A percentile compares a stretch with the other conserved stretches of the same genome.
Evolutionary conservation across 2,888 invertebrate genomes (phyloP).

Genomic region (Lordiphosa andalusiaca): DNA sequence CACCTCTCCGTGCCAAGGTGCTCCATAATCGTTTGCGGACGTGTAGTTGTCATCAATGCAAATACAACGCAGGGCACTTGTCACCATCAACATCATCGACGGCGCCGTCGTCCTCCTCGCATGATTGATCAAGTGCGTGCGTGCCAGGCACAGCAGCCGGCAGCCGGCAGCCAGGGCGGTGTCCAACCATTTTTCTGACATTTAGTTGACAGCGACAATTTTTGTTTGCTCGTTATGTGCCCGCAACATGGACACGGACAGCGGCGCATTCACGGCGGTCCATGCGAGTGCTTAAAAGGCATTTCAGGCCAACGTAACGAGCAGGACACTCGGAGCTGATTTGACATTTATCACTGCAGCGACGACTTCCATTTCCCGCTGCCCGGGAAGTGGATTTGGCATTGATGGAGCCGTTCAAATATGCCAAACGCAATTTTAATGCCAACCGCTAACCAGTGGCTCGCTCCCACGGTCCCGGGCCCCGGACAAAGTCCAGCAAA

Average conservation of each 20-base stretch:
- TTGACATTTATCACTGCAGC: constrained; percentile 70
- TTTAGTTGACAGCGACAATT: constrained; percentile 72
- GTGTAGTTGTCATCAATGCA: constrained; percentile 71
- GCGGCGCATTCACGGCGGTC: constrained; percentile 45
- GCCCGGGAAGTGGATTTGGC: constrained; percentile 29
- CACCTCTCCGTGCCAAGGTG: constrained; percentile 41
- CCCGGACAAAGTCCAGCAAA: constrained; percentile 18
- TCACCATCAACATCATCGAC: constrained; percentile 37
- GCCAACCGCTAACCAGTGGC: constrained; percentile 45
- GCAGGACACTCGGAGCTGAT: constrained; percentile 54
- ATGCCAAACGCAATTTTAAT: constrained; percentile 57
- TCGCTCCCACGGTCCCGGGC: neutral
- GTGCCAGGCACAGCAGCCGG: constrained; percentile 59
- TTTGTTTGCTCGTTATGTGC: constrained; percentile 67
- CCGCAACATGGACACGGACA: constrained; percentile 43
- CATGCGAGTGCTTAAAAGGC: constrained; percentile 66
- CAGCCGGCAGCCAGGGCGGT: constrained; percentile 39
- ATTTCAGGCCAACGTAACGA: constrained; percentile 45
- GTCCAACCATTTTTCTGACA: constrained; percentile 69
- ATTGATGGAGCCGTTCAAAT: constrained; percentile 64
- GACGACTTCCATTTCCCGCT: constrained; percentile 46
- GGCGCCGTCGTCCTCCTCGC: constrained; percentile 43
- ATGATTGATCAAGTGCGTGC: constrained; percentile 73
- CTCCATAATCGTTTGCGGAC: constrained; percentile 67
- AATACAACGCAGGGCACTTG: constrained; percentile 60